These are phyloP conservation scores for Holotrichia oblita DNA, from an alignment of 1,140 invertebrate genomes.

Conservation along the genomic window DNA sequence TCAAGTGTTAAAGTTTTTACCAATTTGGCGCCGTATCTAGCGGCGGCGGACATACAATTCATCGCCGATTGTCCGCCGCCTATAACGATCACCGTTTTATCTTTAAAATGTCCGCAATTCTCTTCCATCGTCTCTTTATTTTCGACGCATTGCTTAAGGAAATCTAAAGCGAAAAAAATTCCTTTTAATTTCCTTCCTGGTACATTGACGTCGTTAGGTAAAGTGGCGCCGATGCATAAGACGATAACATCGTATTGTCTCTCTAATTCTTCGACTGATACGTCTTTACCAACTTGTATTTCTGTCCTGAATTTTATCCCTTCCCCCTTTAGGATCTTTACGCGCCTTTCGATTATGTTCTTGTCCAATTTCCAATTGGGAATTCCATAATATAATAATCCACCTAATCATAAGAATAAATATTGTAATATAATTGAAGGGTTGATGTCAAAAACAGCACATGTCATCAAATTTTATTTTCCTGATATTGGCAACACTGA, in stretches of 20 bases:
- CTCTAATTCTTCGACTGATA: slow-evolving; percentile 75
- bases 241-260: slow-evolving; percentile 86
- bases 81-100: slow-evolving; percentile 95
- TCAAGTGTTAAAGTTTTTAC: slow-evolving; percentile 96
- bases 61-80: slow-evolving; percentile 99
- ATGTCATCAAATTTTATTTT: no score
- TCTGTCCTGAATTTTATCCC: slow-evolving; percentile 92
- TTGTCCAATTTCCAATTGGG: slow-evolving; percentile 98
- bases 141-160: slow-evolving; percentile 97
- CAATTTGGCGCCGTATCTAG: slow-evolving; percentile 93
- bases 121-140: slow-evolving; percentile 79
- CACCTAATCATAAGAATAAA: slow-evolving; percentile 65
- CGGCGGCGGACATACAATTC: slow-evolving; percentile 97
- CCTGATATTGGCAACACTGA: no score
- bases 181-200: slow-evolving; percentile 67
- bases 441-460: no score
- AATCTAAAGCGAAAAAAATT: slow-evolving; percentile 99
- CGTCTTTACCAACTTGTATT: slow-evolving; percentile 90
- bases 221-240: slow-evolving; percentile 92
- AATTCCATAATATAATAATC: slow-evolving; percentile 96
- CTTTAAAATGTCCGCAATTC: slow-evolving; percentile 78
- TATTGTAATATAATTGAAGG: no score
- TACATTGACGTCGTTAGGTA: slow-evolving; percentile 90
- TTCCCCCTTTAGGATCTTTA: slow-evolving; percentile 88
- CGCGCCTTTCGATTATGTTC: slow-evolving; percentile 88